Base-by-base conservation (phyloP, 2,113 vertebrate genomes). In the Lamprologus tigripictilis region DNA sequence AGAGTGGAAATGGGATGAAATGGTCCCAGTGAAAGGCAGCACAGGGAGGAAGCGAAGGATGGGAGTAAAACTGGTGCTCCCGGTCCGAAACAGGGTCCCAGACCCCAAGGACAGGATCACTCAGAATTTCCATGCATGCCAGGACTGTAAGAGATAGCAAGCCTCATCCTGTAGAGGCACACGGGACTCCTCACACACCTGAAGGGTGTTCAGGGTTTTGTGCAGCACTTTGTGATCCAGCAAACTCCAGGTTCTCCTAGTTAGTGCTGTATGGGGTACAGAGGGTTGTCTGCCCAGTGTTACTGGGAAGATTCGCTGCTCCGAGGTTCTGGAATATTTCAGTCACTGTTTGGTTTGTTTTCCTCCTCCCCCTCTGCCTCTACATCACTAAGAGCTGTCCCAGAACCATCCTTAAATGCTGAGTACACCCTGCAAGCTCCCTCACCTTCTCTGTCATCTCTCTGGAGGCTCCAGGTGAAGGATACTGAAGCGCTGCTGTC, bases 391-490 rank as follows among this genome's bases (percentile, higher is more conserved):
- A 96, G 82, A 99, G 95, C 93, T 99, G 98, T 78, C 98, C 97
- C 86, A 99, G 96, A 73, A 98, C 97, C 92, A 98, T 97, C 93
- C 96, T 97, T 94, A 99, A 99, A 87, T 99, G 98, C 95, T 99
- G 98, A 0, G 98, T 99, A 93, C 97, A 98, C 47, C 97, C 97
- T 6, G 97, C 95, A 1, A 99, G 96, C 95, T 98, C 98, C 78
- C 96, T 97, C 86, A 99, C 98, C 3, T 97, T 96, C 85, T 99
- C 98, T 17, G 97, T 97, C 98, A 99, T 99, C 95, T 99, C 98
- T 83, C 97, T 96, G 78, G 97, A 97, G 0, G 98, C 97, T 0
- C 96, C 53, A 0, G 98, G 96, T 1, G 98, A 98, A 0, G 99
- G 99, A 89, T 99, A 99, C 93, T 98, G 98, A 35, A 99, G 96